Evolutionary conservation across 2,888 invertebrate species (phyloP).

Genomic region (Podotricha telesiphe): DNA sequence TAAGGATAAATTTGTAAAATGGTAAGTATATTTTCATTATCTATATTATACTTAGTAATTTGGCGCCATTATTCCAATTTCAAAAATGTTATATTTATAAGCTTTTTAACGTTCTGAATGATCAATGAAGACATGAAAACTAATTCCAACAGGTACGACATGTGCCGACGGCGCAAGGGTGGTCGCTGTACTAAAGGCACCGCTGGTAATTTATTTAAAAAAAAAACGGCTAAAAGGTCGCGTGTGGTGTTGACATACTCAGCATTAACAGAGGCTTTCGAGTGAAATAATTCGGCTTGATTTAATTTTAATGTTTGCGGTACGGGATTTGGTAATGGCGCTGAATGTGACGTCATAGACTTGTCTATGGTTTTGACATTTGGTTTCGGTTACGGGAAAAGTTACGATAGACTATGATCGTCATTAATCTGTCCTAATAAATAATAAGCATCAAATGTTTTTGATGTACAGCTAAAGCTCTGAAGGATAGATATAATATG

Average conservation of each 20-base stretch:
- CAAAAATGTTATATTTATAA: constrained; percentile 28
- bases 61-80: constrained; percentile 71
- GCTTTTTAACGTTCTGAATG: constrained; percentile 42
- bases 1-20: constrained; percentile 36
- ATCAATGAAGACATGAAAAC: constrained; percentile 64
- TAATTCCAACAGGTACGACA: constrained; percentile 94
- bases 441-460: constrained; percentile 25
- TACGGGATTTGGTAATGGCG: constrained; percentile 83
- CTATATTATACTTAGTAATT: constrained; percentile 54
- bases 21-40: constrained; percentile 57
- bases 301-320: constrained; percentile 76
- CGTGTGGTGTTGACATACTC: constrained; percentile 66
- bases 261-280: constrained; percentile 79
- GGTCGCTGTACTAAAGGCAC: constrained; percentile 99
- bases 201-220: constrained; percentile 91
- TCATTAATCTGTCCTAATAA: background rate
- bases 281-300: constrained; percentile 75
- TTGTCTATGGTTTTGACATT: constrained; percentile 36
- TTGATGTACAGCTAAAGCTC: constrained; percentile 17
- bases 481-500: constrained; percentile 38
- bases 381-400: constrained; percentile 39
- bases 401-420: constrained; percentile 26
- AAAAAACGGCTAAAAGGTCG: constrained; percentile 61
- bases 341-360: constrained; percentile 65
- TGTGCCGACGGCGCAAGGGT: constrained; percentile 98